Evolutionary conservation across 2,888 invertebrate genomes (phyloP).

Genomic region (Drosophila heteroneura): DNA sequence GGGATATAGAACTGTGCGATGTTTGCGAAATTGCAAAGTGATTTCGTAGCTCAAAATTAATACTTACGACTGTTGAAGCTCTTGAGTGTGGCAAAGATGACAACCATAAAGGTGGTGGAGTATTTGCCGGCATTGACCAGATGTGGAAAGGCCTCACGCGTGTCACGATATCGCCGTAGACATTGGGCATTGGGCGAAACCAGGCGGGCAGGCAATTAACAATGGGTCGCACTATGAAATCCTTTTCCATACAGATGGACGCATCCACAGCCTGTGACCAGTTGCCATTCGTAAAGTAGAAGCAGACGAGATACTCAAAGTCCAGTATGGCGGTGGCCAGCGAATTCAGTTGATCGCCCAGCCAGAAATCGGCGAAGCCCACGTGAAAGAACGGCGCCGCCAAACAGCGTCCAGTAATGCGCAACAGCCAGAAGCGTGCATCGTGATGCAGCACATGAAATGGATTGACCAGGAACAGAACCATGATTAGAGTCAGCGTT

Average conservation of each 20-base stretch:
- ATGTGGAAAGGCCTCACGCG: conserved; percentile 97
- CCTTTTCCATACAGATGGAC: conserved; percentile 90
- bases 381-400: conserved; percentile 97
- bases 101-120: conserved; percentile 97
- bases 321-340: conserved; percentile 95
- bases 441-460: conserved; percentile 95
- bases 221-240: conserved; percentile 91
- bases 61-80: conserved; percentile 88
- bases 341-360: conserved; percentile 98
- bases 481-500: conserved; percentile 92
- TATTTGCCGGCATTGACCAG: conserved; percentile 99
- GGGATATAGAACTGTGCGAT: not conserved
- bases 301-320: conserved; percentile 96
- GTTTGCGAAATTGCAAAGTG: not conserved
- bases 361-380: conserved; percentile 99
- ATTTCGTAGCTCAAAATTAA: not conserved
- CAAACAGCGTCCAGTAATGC: conserved; percentile 93
- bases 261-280: conserved; percentile 88
- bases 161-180: conserved; percentile 96
- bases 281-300: conserved; percentile 92
- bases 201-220: conserved; percentile 98
- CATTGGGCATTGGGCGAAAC: conserved; percentile 99
- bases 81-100: conserved; percentile 92
- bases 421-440: conserved; percentile 96
- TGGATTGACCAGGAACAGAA: conserved; percentile 95